phyloP scores from a whole-genome alignment of 2,888 invertebrate species.

The Carterocephalus palaemon region DNA sequence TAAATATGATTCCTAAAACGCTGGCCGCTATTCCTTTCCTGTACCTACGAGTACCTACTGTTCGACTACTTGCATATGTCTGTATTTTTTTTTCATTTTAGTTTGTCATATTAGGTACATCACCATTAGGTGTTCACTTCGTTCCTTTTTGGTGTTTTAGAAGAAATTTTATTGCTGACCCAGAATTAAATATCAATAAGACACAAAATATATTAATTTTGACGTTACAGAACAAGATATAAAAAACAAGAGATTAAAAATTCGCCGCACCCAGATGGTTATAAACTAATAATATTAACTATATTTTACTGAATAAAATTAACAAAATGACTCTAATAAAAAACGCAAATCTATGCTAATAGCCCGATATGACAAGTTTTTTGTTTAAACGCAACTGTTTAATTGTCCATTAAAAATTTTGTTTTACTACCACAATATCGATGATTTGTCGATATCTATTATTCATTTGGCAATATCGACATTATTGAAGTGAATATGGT shows the following conservation, averaged over 20 bases:
- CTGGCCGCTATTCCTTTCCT: no score
- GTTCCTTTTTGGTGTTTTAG: no score
- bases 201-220: no score
- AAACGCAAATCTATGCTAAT: constrained; percentile 41
- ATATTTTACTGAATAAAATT: constrained; percentile 40
- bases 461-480: constrained; percentile 40
- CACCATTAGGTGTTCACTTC: no score
- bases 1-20: no score
- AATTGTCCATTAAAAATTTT: constrained; percentile 37
- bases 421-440: constrained; percentile 37
- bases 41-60: no score
- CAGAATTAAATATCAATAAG: no score
- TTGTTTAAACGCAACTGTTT: constrained; percentile 44
- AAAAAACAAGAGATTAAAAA: constrained; percentile 17
- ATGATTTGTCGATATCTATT: constrained; percentile 45
- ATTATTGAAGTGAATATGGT: constrained; percentile 25
- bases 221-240: background rate
- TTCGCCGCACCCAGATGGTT: constrained; percentile 27
- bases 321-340: constrained; percentile 35
- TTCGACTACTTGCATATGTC: no score
- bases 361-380: constrained; percentile 39
- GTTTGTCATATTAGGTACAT: no score
- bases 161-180: no score
- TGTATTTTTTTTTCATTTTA: no score
- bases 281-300: constrained; percentile 18